These are phyloP conservation scores for Cosmia pyralina DNA, from an alignment of 2,888 invertebrate species.

Conservation along the genomic window DNA sequence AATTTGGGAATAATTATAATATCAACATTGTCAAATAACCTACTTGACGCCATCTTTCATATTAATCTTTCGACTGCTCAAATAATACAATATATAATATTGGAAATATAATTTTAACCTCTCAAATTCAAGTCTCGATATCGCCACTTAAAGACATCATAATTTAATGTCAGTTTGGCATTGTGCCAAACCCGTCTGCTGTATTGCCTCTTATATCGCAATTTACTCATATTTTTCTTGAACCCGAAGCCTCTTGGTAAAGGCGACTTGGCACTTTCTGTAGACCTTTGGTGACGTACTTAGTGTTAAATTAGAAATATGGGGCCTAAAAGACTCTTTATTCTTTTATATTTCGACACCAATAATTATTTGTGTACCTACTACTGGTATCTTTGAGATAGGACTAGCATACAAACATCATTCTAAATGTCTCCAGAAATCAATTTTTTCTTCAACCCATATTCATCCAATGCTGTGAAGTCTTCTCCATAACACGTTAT, in stretches of 20 bases:
- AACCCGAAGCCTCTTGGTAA: conserved; percentile 35
- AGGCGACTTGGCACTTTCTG: conserved; percentile 46
- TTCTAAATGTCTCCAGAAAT: not conserved
- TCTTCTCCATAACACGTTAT: not conserved
- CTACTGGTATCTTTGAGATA: not conserved
- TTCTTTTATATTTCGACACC: not conserved
- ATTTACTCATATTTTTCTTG: conserved; percentile 53
- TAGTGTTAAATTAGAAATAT: conserved; percentile 26
- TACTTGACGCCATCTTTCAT: not conserved
- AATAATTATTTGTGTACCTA: conserved; percentile 8
- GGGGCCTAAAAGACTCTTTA: not conserved
- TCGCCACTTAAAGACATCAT: conserved; percentile 43
- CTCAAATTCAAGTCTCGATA: conserved; percentile 45
- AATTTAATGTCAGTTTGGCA: conserved; percentile 60
- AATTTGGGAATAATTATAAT: too few species aligned
- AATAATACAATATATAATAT: conserved; percentile 28
- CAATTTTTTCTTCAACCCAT: not conserved
- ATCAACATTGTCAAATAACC: not conserved
- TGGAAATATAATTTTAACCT: conserved; percentile 43
- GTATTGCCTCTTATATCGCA: conserved; percentile 61
- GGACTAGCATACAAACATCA: not conserved
- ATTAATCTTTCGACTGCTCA: conserved; percentile 1
- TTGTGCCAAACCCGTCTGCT: conserved; percentile 46
- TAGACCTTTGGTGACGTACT: conserved; percentile 15
- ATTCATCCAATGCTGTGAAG: not conserved